Conservation (phyloP, 2,797 vertebrate species). For the Salmo trutta region DNA sequence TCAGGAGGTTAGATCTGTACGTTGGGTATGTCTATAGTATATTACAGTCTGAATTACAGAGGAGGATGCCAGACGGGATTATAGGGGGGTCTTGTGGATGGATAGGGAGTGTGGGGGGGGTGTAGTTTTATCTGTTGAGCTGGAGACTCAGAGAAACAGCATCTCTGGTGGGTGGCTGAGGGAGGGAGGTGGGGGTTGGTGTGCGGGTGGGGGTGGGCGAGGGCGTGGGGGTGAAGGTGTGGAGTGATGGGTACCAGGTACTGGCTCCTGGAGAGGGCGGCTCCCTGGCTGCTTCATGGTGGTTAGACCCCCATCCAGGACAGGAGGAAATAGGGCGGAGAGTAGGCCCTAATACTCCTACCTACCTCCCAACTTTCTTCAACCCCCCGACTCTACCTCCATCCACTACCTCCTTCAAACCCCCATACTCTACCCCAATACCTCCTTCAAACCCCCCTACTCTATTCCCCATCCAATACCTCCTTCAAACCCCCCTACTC, state of each 20-base stretch:
- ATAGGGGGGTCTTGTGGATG: not conserved
- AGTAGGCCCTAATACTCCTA: not conserved
- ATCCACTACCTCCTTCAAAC: too few species aligned
- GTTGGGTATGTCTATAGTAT: not conserved
- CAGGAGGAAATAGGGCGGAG: not conserved
- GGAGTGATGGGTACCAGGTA: conserved; percentile 63
- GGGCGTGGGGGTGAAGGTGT: conserved; percentile 20
- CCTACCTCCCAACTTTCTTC: not conserved
- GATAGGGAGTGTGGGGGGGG: not conserved
- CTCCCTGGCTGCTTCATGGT: conserved; percentile 33
- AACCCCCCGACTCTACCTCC: too few species aligned
- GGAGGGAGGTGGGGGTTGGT: not conserved
- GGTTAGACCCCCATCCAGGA: not conserved
- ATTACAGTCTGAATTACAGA: not conserved
- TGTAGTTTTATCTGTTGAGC: not conserved
- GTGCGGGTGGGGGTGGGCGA: not conserved
- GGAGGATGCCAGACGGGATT: not conserved
- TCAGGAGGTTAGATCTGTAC: not conserved
- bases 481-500: not conserved
- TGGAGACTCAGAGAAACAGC: not conserved
- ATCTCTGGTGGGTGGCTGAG: not conserved
- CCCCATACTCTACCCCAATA: too few species aligned
- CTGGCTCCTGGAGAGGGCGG: conserved; percentile 37
- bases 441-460: too few species aligned
- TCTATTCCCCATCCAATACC: not conserved